A percentile compares a stretch with the other conserved stretches of the same genome.
These are phyloP conservation scores for Epinephelus fuscoguttatus DNA, from an alignment of 2,113 vertebrate genomes.

Conservation along the genomic window DNA sequence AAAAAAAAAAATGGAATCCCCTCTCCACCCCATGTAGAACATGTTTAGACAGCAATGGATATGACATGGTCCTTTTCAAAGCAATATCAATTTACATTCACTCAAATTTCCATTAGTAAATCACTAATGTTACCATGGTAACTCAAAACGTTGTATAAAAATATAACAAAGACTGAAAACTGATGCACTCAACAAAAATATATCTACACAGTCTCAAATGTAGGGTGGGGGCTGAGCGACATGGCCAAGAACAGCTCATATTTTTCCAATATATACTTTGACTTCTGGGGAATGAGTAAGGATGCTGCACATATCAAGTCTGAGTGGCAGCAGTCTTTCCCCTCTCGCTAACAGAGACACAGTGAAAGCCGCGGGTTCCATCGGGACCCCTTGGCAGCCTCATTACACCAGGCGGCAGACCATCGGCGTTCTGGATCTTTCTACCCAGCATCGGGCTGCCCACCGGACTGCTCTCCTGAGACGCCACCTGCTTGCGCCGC, in stretches of 20 bases:
- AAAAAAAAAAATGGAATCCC: neutral
- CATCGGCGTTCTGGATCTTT: constrained; percentile 91
- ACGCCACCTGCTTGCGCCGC: constrained; percentile 91
- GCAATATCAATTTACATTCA: constrained; percentile 67
- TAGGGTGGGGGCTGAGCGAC: constrained; percentile 42
- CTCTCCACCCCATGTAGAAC: constrained; percentile 28
- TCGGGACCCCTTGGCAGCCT: constrained; percentile 94
- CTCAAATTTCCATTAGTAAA: constrained; percentile 69
- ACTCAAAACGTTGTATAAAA: constrained; percentile 80
- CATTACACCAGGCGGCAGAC: constrained; percentile 92
- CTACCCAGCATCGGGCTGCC: constrained; percentile 90
- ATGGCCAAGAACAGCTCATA: constrained; percentile 43
- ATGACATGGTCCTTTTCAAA: constrained; percentile 60
- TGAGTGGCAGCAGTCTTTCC: constrained; percentile 82
- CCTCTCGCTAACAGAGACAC: constrained; percentile 78
- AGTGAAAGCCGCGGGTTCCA: constrained; percentile 93
- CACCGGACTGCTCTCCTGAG: constrained; percentile 90
- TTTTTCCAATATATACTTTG: constrained; percentile 25
- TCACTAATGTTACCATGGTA: constrained; percentile 70
- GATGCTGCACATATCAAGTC: constrained; percentile 71
- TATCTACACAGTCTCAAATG: constrained; percentile 72
- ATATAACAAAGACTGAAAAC: constrained; percentile 77
- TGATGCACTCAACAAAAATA: constrained; percentile 68
- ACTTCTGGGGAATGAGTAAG: constrained; percentile 29
- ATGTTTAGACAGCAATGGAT: constrained; percentile 47